Conservation (phyloP, 2,113 vertebrate genomes). For the Hyla sarda region DNA sequence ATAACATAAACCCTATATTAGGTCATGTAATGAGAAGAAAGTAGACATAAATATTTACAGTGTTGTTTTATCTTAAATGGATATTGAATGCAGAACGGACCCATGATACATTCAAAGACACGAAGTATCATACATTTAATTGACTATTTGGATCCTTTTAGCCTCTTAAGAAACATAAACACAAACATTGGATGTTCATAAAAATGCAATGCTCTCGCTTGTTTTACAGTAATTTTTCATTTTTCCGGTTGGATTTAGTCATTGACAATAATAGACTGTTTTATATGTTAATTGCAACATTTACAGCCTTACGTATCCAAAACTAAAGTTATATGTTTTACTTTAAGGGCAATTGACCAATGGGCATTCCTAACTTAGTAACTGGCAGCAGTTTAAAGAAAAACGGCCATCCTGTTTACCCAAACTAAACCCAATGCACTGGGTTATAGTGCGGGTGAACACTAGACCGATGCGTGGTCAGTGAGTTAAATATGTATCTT, state of each 20-base stretch:
- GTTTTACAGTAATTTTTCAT: neutral
- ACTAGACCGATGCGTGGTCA: too few species aligned
- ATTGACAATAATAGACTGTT: too few species aligned
- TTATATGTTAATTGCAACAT: neutral
- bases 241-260: neutral
- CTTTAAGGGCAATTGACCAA: neutral
- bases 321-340: neutral
- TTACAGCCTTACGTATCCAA: neutral
- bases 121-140: neutral
- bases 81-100: too few species aligned
- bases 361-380: neutral
- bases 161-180: neutral
- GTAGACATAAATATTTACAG: too few species aligned
- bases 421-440: too few species aligned
- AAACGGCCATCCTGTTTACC: too few species aligned
- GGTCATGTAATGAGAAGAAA: too few species aligned
- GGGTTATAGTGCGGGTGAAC: too few species aligned
- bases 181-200: neutral
- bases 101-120: neutral
- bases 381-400: neutral
- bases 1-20: neutral
- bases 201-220: neutral
- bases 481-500: too few species aligned
- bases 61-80: too few species aligned
- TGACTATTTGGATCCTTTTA: neutral